Percentiles rank a stretch among this genome's conserved stretches.
These are phyloP conservation scores for Rhabdomys dilectus DNA, from an alignment of 2,113 vertebrate species.

Conservation along the genomic window DNA sequence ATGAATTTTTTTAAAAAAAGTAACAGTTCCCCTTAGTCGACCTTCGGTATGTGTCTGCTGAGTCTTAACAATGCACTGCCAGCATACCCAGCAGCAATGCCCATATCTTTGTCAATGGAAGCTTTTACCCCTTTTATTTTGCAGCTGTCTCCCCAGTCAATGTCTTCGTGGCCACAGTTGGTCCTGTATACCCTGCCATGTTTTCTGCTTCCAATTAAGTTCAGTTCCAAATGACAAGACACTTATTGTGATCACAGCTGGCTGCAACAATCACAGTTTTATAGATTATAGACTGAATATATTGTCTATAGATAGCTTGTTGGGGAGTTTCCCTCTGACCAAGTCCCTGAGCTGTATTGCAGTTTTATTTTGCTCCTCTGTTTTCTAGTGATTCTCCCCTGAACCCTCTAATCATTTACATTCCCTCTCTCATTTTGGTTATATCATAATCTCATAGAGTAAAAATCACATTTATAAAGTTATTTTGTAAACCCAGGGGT, in stretches of 20 bases:
- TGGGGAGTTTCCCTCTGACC: not conserved
- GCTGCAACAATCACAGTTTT: no score
- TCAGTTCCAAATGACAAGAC: not conserved
- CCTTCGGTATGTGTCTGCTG: not conserved
- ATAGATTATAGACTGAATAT: no score
- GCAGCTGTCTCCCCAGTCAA: not conserved
- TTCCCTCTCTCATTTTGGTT: not conserved
- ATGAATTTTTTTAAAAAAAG: not conserved
- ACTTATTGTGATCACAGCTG: not conserved
- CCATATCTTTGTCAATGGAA: no score
- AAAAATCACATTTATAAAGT: not conserved
- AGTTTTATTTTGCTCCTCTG: not conserved
- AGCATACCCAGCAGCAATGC: no score
- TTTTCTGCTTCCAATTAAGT: not conserved
- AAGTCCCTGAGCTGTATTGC: not conserved
- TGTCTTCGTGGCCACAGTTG: not conserved
- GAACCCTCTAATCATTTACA: no score
- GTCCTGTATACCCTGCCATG: fast-evolving
- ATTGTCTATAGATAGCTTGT: not conserved
- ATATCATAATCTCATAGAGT: not conserved
- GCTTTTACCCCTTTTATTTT: not conserved
- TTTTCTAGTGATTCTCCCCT: no score
- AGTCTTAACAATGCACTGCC: no score
- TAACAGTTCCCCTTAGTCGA: not conserved
- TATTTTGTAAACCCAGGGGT: not conserved